A percentile compares a stretch with the other conserved stretches of the same genome.
Evolutionary conservation across 2,797 vertebrate genomes (phyloP).

Genomic region (Muraenolepis orangiensis): DNA sequence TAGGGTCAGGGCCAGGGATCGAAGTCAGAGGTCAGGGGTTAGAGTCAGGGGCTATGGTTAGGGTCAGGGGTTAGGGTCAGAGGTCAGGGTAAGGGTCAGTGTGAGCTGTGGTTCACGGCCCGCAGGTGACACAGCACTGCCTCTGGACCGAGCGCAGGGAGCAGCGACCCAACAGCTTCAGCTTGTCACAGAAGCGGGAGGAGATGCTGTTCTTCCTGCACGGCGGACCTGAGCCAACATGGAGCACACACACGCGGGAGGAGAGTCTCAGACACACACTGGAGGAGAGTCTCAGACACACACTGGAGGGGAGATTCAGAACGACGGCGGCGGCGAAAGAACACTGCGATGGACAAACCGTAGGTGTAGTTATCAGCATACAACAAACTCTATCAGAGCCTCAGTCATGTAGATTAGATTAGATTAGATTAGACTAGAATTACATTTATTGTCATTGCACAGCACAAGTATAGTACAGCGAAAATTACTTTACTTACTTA

Average conservation of each 20-base stretch:
- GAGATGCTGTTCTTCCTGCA: conserved; percentile 78
- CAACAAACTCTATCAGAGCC: not conserved
- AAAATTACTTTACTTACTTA: no score
- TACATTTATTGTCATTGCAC: no score
- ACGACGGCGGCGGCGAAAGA: not conserved
- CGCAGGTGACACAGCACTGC: conserved; percentile 77
- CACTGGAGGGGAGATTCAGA: not conserved
- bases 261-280: not conserved
- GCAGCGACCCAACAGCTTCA: conserved; percentile 75
- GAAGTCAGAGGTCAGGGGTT: not conserved
- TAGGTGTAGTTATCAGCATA: not conserved
- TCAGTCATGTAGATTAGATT: no score
- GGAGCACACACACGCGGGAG: not conserved
- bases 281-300: not conserved
- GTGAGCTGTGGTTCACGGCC: conserved; percentile 30
- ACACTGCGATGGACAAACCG: not conserved
- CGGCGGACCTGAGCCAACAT: conserved; percentile 34
- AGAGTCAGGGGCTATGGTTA: not conserved
- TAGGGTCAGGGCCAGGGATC: not conserved
- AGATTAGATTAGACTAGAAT: no score
- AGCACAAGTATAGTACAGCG: no score
- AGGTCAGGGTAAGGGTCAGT: conserved; percentile 1
- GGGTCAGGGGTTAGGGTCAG: not conserved
- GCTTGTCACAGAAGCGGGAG: conserved; percentile 74
- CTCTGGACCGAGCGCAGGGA: conserved; percentile 70